Evolutionary conservation across 2,113 vertebrate genomes (phyloP).

Genomic region (Amphiprion ocellaris): DNA sequence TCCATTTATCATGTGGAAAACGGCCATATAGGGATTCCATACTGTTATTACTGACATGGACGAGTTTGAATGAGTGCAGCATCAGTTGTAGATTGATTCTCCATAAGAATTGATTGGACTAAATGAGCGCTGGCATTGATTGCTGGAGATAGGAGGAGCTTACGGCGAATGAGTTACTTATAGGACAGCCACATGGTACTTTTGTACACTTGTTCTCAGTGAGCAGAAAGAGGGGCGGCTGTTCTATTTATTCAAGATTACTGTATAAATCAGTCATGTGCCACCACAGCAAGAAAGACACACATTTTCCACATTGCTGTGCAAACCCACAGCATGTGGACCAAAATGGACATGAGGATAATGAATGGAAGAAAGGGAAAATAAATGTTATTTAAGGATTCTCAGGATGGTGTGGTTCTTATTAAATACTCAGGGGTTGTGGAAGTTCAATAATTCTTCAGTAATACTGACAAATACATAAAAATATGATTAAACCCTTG

Average conservation of each 20-base stretch:
- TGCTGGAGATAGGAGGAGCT: conserved; percentile 18
- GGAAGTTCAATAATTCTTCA: background rate
- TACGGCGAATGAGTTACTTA: conserved; percentile 46
- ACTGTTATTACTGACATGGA: conserved; percentile 56
- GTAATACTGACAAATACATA: background rate
- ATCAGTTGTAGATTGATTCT: conserved; percentile 77
- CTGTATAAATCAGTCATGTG: conserved; percentile 48
- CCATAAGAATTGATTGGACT: conserved; percentile 72
- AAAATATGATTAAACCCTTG: background rate
- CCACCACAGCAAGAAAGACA: conserved; percentile 34
- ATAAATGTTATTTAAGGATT: conserved; percentile 47
- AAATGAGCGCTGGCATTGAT: conserved; percentile 73
- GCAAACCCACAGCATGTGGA: conserved; percentile 53
- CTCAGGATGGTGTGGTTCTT: background rate
- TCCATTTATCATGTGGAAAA: conserved; percentile 45
- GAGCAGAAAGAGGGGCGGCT: conserved; percentile 21
- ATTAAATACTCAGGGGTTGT: background rate
- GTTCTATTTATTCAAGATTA: conserved; percentile 32
- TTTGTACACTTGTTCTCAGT: conserved; percentile 36
- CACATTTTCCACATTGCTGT: conserved; percentile 49
- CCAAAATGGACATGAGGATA: conserved; percentile 40
- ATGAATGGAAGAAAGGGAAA: conserved; percentile 50
- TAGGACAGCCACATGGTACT: conserved; percentile 28
- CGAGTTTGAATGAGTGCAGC: conserved; percentile 64
- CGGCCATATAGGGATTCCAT: conserved; percentile 21